Evolutionary conservation across 2,113 vertebrate species (phyloP).

Genomic region (Onychostruthus taczanowskii): DNA sequence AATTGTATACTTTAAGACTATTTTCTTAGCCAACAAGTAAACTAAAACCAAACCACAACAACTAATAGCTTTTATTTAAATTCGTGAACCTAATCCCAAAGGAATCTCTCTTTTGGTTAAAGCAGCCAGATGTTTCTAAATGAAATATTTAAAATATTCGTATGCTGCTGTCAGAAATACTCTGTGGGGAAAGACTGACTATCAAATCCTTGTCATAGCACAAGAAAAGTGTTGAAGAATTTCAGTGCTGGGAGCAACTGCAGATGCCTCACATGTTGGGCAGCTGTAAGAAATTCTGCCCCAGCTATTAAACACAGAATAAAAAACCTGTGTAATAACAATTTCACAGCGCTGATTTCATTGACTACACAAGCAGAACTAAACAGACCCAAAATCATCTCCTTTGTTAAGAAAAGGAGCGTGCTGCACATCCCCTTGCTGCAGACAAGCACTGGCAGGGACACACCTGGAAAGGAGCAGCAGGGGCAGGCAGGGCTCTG

Average conservation of each 20-base stretch:
- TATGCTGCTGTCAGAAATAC: not conserved
- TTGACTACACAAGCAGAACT: rapidly evolving
- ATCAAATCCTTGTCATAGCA: not conserved
- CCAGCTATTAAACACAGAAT: not conserved
- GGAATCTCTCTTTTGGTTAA: not conserved
- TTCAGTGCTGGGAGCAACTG: not conserved
- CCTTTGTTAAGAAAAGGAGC: no score
- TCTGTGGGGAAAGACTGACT: not conserved
- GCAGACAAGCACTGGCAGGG: not conserved
- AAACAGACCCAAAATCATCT: not conserved
- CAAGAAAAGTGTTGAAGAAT: not conserved
- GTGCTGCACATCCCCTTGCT: not conserved
- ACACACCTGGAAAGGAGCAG: not conserved
- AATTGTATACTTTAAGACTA: not conserved
- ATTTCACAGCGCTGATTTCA: not conserved
- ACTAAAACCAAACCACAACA: not conserved
- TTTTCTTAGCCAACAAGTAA: not conserved
- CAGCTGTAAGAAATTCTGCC: not conserved
- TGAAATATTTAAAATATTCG: not conserved
- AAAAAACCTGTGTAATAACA: not conserved
- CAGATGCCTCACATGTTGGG: not conserved
- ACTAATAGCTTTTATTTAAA: not conserved
- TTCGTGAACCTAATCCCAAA: not conserved
- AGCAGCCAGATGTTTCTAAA: not conserved
- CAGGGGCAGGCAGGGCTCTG: not conserved